These are phyloP conservation scores for Andrena chrysosceles DNA, from an alignment of 2,888 invertebrate species.

Conservation along the genomic window DNA sequence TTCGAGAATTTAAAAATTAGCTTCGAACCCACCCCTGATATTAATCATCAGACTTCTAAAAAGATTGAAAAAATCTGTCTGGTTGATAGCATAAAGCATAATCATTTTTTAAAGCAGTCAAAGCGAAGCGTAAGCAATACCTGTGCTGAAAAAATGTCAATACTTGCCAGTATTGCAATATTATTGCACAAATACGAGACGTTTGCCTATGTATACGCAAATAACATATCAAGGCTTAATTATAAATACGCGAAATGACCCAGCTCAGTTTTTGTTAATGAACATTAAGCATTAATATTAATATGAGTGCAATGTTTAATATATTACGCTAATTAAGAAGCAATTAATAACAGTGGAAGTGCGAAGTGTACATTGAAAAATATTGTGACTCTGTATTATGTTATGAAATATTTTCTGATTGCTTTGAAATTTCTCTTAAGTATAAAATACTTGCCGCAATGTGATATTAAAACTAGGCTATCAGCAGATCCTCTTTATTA, in stretches of 20 bases:
- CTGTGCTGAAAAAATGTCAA: slow-evolving; percentile 10
- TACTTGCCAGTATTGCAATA: slow-evolving; percentile 46
- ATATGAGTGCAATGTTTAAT: slow-evolving; percentile 42
- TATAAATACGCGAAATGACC: slow-evolving; percentile 16
- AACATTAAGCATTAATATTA: slow-evolving; percentile 18
- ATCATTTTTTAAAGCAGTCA: slow-evolving; percentile 1
- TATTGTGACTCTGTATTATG: slow-evolving; percentile 24
- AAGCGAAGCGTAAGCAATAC: slow-evolving; percentile 9
- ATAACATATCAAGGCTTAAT: slow-evolving; percentile 53
- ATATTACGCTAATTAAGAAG: slow-evolving; percentile 30
- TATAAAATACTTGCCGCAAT: slow-evolving; percentile 57
- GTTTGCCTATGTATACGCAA: slow-evolving; percentile 32
- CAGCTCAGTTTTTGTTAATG: slow-evolving; percentile 48
- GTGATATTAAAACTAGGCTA: slow-evolving; percentile 58
- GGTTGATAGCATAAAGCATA: slow-evolving; percentile 15
- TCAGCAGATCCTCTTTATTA: slow-evolving; percentile 22
- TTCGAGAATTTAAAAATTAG: too few relatives aligned
- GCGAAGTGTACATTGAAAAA: slow-evolving; percentile 24
- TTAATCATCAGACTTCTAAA: too few relatives aligned
- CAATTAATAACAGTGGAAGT: slow-evolving; percentile 21
- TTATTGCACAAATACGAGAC: slow-evolving; percentile 24
- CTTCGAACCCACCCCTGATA: too few relatives aligned
- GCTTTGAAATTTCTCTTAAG: slow-evolving; percentile 54
- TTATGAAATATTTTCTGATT: slow-evolving; percentile 54
- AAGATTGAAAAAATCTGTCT: background rate